Evolutionary conservation across 2,888 invertebrate species (phyloP).

Genomic region (Pyrrhosoma nymphula): DNA sequence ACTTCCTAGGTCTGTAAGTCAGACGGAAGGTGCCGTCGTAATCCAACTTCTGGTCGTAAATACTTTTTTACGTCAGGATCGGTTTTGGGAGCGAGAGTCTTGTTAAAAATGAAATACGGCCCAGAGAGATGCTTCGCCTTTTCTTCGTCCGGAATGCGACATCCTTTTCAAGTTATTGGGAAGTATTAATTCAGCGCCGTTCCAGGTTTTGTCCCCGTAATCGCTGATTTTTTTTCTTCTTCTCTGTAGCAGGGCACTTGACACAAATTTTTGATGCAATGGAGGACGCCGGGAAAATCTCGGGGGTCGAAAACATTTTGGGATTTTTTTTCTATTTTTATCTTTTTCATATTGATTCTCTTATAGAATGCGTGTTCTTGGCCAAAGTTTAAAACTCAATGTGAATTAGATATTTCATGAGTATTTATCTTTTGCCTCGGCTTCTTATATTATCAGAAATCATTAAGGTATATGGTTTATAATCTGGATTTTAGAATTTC

Average conservation of each 20-base stretch:
- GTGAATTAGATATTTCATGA: too few species aligned
- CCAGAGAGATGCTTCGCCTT: not conserved
- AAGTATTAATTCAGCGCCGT: not conserved
- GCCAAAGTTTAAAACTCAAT: too few species aligned
- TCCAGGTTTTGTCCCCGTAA: not conserved
- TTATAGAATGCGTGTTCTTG: too few species aligned
- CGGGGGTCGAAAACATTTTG: not conserved
- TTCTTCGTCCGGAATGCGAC: not conserved
- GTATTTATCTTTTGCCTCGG: too few species aligned
- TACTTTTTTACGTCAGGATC: not conserved
- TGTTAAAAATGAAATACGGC: conserved; percentile 16
- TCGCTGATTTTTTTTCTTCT: not conserved
- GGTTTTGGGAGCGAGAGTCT: not conserved
- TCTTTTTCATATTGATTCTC: too few species aligned
- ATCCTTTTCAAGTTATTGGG: not conserved
- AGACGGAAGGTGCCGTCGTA: not conserved
- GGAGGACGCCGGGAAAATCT: not conserved
- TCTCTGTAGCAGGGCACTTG: not conserved
- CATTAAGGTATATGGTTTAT: too few species aligned
- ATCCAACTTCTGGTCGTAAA: not conserved
- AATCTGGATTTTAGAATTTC: too few species aligned
- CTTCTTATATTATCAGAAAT: too few species aligned
- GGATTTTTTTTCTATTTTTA: too few species aligned
- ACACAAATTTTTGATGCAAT: not conserved
- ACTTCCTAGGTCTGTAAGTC: not conserved